Base-by-base conservation (phyloP, 2,797 vertebrate species). In the Pseudochromis fuscus region DNA sequence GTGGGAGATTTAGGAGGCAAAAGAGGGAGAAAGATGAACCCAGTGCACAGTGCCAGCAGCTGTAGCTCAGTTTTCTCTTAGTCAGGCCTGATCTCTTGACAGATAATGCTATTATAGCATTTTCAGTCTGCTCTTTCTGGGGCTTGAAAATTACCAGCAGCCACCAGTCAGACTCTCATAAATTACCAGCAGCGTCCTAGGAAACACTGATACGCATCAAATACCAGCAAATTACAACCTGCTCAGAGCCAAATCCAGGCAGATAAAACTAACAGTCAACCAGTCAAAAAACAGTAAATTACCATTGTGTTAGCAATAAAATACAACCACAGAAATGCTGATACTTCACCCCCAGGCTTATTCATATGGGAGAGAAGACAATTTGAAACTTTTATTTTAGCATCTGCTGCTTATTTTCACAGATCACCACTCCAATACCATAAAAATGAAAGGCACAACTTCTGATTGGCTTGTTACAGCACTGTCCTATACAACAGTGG, bases 251-350 rank as follows among this genome's bases (percentile, higher is more conserved):
- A 70, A 80, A 83, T 70, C 42, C 59, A 42, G 8, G 67, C 93
- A 95, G 95, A 82, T 81, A 88, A 83, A 86, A 65, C 57, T 33
- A 88, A 67, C 48, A 72, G 58, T 71, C 76, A 62, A 58, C 31
- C 58, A 72, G 61, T 82, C 72, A 63, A 68, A 78, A 65, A 80
- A 70, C 19, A 57, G 38, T 75, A 69, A 77, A 86, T 84, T 77
- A 68, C 44, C 38, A 57, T 52, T 46, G 23, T 38, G 33, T 58
- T 67, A 51, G 40, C 46, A 69, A 53, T 72, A 74, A 84, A 84
- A 66, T 42, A 62, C 42, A 74, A 69, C 28, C 52, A 63, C 60
- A 1, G 67, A 75, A 87, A 77, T 57, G 67, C 61, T 78, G 59
- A 73, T 94, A 94, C 93, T 52, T 71, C 59, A 40, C 24, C n/a